phyloP scores from a whole-genome alignment of 2,797 vertebrate species.

The Phoebastria nigripes region DNA sequence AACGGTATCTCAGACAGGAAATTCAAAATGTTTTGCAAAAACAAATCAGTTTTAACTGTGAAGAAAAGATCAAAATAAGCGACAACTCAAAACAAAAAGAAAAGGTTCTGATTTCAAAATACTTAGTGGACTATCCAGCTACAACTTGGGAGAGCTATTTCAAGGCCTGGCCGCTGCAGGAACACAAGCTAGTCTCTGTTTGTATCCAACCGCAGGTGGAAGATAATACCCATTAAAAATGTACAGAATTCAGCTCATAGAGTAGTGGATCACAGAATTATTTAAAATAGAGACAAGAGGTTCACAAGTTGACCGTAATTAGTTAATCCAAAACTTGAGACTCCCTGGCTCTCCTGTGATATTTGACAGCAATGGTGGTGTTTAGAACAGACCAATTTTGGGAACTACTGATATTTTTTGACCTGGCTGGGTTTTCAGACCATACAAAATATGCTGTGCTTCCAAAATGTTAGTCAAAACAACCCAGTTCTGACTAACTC shows the following conservation, averaged over 20 bases:
- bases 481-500: not conserved
- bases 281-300: not conserved
- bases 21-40: not conserved
- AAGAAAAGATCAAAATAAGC: not conserved
- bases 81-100: not conserved
- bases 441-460: not conserved
- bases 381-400: not conserved
- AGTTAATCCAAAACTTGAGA: not conserved
- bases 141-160: not conserved
- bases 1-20: not conserved
- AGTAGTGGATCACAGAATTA: not conserved
- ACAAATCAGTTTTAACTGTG: not conserved
- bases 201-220: not conserved
- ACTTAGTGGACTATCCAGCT: not conserved
- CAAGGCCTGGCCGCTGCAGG: not conserved
- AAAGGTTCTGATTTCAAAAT: not conserved
- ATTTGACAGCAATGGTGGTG: not conserved
- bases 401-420: not conserved
- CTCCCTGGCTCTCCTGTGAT: not conserved
- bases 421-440: not conserved
- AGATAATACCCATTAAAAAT: not conserved
- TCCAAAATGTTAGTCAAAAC: not conserved
- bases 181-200: not conserved
- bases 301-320: not conserved
- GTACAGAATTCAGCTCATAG: not conserved